Base-by-base conservation (phyloP, 2,888 invertebrate genomes). In the Eupeodes luniger region DNA sequence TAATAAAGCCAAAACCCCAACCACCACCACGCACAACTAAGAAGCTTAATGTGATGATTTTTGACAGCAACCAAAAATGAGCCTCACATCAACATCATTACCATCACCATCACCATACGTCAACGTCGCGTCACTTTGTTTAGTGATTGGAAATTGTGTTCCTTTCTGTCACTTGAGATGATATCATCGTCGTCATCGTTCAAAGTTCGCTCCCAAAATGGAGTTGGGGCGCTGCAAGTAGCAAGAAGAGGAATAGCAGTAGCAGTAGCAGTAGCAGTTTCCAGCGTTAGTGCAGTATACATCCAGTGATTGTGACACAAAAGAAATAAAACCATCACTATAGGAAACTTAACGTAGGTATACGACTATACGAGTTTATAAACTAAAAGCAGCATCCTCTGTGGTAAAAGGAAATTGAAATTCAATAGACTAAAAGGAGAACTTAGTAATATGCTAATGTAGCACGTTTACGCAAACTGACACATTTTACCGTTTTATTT, bases 361-460 rank as follows among this genome's bases (percentile, higher is more conserved):
- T 27, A 27, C 27, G 27, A 27, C 27, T 27, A 40, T 16, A 6
- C 9, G 57, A 16, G 49, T 66, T 49, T 27, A 27, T 27, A 2
- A 27, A 3, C 14, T 66, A 27, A 64, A 19, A 80, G 62, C 51
- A 76, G 53, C 81, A 77, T 85, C 81, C 81, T 72, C 70, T 53
- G 55, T 36, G 72, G 69, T 75, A 34, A 70, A 72, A 51, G 83
- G 59, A 87, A 72, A 83, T 83, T 83, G 86, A 87, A 80, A 83
- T 83, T 83, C 86, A 83, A 87, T 80, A 80, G 75, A 86, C 86
- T 86, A 79, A 86, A 75, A 83, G 86, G 66, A 80, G 79, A 76
- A 83, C 70, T 75, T 75, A 86, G 86, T 80, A 83, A 86, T 86
- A 86, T 86, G 86, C 82, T 86, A 86, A 86, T 83, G 79, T 53